A percentile compares a stretch with the other conserved stretches of the same genome.
These are phyloP conservation scores for Phacellophora camtschatica DNA, from an alignment of 30 jellyfish, hydroid and myxozoan species.

Conservation along the genomic window DNA sequence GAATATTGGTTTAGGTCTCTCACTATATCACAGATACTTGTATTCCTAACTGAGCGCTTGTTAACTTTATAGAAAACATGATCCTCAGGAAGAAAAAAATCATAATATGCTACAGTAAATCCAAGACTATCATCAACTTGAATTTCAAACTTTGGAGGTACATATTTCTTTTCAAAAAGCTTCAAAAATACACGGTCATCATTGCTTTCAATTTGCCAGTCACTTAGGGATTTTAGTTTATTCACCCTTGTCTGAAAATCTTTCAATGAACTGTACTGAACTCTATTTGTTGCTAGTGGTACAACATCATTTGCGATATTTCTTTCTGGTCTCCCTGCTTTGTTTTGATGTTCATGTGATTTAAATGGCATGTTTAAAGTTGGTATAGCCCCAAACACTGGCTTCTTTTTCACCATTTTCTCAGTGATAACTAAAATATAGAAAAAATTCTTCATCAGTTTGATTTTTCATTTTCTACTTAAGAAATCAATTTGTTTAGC, in stretches of 20 bases:
- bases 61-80: not conserved
- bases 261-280: not conserved
- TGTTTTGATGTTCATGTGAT: not conserved
- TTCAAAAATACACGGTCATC: not conserved
- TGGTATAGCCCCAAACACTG: not conserved
- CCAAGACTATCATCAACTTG: constrained; percentile 24
- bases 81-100: constrained; percentile 1
- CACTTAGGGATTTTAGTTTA: not conserved
- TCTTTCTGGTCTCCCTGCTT: not conserved
- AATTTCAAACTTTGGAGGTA: not conserved
- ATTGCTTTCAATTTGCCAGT: not conserved
- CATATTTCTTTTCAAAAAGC: not conserved
- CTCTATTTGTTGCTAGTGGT: no score
- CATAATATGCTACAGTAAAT: not conserved
- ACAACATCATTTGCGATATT: not conserved
- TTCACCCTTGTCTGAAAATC: not conserved
- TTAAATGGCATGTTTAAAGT: not conserved
- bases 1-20: not conserved
- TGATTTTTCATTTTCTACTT: no score
- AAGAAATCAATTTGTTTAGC: no score
- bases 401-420: not conserved
- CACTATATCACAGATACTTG: not conserved
- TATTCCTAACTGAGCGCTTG: not conserved
- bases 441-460: no score
- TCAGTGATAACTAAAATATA: not conserved